Evolutionary conservation across 2,888 invertebrate species (phyloP), one percentile per base, ranked within the genome.

Genomic region (Steromphala cineraria): DNA sequence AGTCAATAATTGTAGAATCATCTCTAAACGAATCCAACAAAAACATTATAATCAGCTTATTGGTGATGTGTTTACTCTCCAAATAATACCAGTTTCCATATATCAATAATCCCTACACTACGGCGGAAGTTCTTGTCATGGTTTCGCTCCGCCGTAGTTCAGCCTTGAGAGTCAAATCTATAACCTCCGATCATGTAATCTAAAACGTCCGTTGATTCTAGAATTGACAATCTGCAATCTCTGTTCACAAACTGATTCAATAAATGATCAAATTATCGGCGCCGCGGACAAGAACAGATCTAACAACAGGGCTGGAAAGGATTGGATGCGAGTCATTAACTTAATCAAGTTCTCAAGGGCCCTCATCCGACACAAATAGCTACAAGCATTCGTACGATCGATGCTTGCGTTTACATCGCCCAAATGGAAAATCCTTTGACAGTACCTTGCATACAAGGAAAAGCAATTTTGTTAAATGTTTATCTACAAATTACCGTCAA

Each of bases 261-360:
- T 62, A 62, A 62, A 62, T 62, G 62, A 62, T 62, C 62, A 62
- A 62, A 62, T 62, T 62, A 62, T 62, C 24, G 62, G 62, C 62
- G 28, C 62, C 28, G 28, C n/a, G 19, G 62, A 62, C 13, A 28
- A 62, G 62, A 62, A 62, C 62, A 62, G 28, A 17, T 62, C 62
- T 28, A 62, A 62, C 28, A 62, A 28, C 28, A 13, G 24, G 24
- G 17, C 62, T 62, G 28, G 13, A 62, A 62, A 62, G 28, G 62
- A 62, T 24, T 62, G 62, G 62, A 62, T 17, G 62, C 62, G 28
- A 62, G 62, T 62, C 62, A 62, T 62, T 62, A 62, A 62, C 62
- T 62, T 62, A 28, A 62, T 62, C 62, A 62, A 28, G 62, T 62
- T 62, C 62, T 62, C 62, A 28, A 62, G 28, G 28, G 62, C 28